Evolutionary conservation across 2,113 vertebrate species (phyloP).

Genomic region (Macquaria australasica): DNA sequence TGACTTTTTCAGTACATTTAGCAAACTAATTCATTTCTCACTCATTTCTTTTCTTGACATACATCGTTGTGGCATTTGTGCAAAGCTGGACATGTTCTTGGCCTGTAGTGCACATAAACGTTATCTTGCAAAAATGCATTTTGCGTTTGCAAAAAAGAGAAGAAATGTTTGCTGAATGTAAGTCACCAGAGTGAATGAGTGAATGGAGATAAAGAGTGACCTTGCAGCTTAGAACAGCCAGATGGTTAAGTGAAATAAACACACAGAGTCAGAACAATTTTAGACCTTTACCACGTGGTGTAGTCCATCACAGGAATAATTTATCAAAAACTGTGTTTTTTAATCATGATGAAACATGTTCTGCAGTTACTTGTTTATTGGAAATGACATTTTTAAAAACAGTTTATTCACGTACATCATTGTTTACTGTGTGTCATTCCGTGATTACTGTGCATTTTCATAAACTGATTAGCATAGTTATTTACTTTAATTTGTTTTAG

Average conservation of each 20-base stretch:
- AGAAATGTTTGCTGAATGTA: background rate
- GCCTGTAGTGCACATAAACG: background rate
- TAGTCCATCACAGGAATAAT: slow-evolving; percentile 36
- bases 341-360: slow-evolving; percentile 6
- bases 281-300: slow-evolving; percentile 68
- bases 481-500: slow-evolving; percentile 20
- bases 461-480: background rate
- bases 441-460: background rate
- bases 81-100: slow-evolving; percentile 2
- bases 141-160: background rate
- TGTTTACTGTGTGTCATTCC: slow-evolving; percentile 4
- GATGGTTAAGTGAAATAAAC: slow-evolving; percentile 80
- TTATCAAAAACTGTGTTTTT: slow-evolving; percentile 1
- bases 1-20: background rate
- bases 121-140: background rate
- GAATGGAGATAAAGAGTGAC: slow-evolving; percentile 61
- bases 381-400: slow-evolving; percentile 7
- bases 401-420: background rate
- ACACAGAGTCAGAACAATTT: slow-evolving; percentile 66
- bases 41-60: background rate
- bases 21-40: background rate
- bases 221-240: slow-evolving; percentile 73
- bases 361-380: background rate
- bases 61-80: slow-evolving; percentile 5
- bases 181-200: background rate